Percentiles rank a stretch among this genome's conserved stretches.
Conservation (phyloP, 1,140 invertebrate species). For the Trypoxylus dichotomus region DNA sequence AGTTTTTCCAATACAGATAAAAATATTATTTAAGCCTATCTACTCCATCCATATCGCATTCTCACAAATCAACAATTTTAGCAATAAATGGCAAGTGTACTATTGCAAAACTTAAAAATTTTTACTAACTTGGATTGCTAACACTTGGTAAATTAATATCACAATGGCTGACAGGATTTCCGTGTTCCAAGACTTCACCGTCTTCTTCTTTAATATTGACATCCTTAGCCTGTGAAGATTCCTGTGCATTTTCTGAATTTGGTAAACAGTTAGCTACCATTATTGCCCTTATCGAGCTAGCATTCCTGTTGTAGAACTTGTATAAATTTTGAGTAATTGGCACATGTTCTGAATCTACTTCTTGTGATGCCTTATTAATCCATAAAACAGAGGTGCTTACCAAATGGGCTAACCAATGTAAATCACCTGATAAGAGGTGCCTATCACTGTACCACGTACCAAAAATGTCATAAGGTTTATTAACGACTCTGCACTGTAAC, state of each 20-base stretch:
- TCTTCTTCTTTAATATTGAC: constrained; percentile 36
- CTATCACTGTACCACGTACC: constrained; percentile 87
- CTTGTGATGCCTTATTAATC: constrained; percentile 84
- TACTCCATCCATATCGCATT: no score
- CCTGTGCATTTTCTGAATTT: constrained; percentile 49
- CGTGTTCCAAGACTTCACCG: constrained; percentile 49
- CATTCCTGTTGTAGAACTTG: constrained; percentile 81
- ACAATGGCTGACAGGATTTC: constrained; percentile 59
- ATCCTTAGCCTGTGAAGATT: constrained; percentile 42
- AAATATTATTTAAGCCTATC: no score
- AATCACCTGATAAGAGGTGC: constrained; percentile 78
- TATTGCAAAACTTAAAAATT: no score
- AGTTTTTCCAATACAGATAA: no score
- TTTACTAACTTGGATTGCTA: constrained; percentile 31
- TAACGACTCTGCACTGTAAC: constrained; percentile 78
- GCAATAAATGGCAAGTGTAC: no score
- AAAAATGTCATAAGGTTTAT: constrained; percentile 89
- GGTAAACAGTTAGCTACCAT: constrained; percentile 72
- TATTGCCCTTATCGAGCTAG: constrained; percentile 76
- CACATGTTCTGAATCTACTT: constrained; percentile 77
- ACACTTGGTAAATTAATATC: constrained; percentile 48
- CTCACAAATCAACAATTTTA: no score
- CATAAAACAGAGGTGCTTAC: constrained; percentile 79
- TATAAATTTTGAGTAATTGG: constrained; percentile 80
- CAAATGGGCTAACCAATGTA: constrained; percentile 78